Evolutionary conservation across 64 coral and sea anemone genomes (phyloP), one percentile per base, ranked within the genome.

Genomic region (Stichodactyla mertensii): DNA sequence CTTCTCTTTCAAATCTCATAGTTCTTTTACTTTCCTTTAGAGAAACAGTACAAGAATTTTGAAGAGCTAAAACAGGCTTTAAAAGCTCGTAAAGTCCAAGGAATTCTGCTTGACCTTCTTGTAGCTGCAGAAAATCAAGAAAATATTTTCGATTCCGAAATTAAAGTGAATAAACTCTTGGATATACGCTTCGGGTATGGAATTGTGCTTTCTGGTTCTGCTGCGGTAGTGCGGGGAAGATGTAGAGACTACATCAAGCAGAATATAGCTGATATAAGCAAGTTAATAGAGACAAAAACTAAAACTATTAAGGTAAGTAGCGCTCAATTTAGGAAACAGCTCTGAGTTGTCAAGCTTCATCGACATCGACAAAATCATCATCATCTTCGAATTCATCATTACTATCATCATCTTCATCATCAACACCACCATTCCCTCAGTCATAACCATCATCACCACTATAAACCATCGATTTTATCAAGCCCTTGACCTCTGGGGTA

Each of bases 61-160:
- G 16, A 79, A 1, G 88, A 94, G 80, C 78, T 94, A 52, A 55
- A 78, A 51, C 31, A 7, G 52, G 88, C 85, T 28, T 71, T 94
- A 26, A 87, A 66, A 20, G 82, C 58, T 7, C 78, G 85, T 4
- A 54, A 94, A 85, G 80, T 94, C 4, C 78, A 88, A 57, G 92
- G 92, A 19, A 90, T 87, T 19, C 62, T 94, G 4, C 14, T 94
- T 7, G 92, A 94, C 85, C 55, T 87, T 8, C 87, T 86, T 8
- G 92, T 94, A 12, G 88, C 88, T 1, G 92, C 92, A 61, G 85
- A 94, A 24, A 22, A 84, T 79, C 59, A 90, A 57, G 83, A 90
- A 51, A 51, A 62, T 9, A 64, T 94, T 18, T 86, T 83, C 9
- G 18, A 70, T 20, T 77, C 22, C 5, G 69, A 83, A 52, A 67